A percentile compares a stretch with the other conserved stretches of the same genome.
phyloP scores from a whole-genome alignment of 2,113 vertebrate species.

The Thunnus maccoyii region DNA sequence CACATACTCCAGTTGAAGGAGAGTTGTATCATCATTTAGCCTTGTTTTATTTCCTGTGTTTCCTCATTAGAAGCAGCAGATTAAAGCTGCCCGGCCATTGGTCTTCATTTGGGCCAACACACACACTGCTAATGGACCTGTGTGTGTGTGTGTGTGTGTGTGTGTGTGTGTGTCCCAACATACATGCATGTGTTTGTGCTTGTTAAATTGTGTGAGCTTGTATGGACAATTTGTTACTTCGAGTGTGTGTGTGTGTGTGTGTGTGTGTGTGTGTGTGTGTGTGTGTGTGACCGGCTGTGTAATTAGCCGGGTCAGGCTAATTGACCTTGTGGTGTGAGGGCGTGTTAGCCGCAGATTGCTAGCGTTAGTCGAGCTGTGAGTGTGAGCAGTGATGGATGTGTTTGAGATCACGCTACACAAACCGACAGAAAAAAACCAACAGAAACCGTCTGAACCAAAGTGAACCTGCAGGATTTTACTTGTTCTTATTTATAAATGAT shows the following conservation, averaged over 20 bases:
- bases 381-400: constrained; percentile 75
- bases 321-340: constrained; percentile 68
- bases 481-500: constrained; percentile 24
- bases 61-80: constrained; percentile 93
- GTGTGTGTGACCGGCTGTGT: constrained; percentile 27
- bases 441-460: not conserved
- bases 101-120: constrained; percentile 90
- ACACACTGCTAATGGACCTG: constrained; percentile 86
- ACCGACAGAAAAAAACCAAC: constrained; percentile 51
- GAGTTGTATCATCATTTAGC: constrained; percentile 92
- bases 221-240: constrained; percentile 7
- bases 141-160: constrained; percentile 24
- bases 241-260: constrained; percentile 25
- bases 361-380: constrained; percentile 49
- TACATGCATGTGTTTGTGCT: constrained; percentile 11
- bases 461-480: constrained; percentile 24
- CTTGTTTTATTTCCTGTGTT: constrained; percentile 87
- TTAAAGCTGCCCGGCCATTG: constrained; percentile 89
- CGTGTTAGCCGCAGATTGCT: constrained; percentile 71
- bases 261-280: constrained; percentile 32
- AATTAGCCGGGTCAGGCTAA: constrained; percentile 76
- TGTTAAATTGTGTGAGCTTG: constrained; percentile 21
- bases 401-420: constrained; percentile 52
- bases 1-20: constrained; percentile 78
- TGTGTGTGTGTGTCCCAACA: constrained; percentile 14